Evolutionary conservation across 2,113 vertebrate genomes (phyloP).

Genomic region (Dermatemys mawii): DNA sequence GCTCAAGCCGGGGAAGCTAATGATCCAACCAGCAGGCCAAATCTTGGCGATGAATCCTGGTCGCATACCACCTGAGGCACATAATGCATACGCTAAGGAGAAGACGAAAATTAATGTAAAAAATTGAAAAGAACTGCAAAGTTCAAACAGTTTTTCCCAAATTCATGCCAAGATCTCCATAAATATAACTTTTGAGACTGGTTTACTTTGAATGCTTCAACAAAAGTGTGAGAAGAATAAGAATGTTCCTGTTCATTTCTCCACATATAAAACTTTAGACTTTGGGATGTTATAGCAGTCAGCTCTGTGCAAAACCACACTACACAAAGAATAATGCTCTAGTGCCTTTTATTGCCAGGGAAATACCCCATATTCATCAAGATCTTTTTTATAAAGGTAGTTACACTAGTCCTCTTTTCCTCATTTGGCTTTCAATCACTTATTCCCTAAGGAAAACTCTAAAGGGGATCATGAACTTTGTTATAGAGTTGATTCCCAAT

Average conservation of each 20-base stretch:
- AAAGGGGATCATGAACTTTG: neutral
- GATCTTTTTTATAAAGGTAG: neutral
- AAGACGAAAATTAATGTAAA: neutral
- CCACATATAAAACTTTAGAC: neutral
- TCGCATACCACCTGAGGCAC: no score
- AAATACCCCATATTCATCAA: neutral
- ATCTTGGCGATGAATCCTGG: no score
- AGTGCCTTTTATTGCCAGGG: neutral
- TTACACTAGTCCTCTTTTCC: neutral
- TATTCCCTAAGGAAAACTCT: neutral
- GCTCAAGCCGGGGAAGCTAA: no score
- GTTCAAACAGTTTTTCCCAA: neutral
- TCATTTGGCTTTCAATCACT: neutral
- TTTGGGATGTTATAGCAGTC: neutral
- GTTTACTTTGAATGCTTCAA: neutral
- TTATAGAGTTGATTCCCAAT: neutral
- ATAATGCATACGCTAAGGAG: no score
- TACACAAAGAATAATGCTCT: neutral
- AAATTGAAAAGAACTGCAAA: neutral
- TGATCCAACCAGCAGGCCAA: no score
- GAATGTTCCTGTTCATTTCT: neutral
- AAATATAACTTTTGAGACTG: neutral
- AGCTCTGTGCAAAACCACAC: neutral
- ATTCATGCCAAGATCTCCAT: neutral
- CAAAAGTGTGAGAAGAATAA: neutral